Percentiles rank a stretch among this genome's conserved stretches.
These are phyloP conservation scores for Dolichopus griseipennis DNA, from an alignment of 2,888 invertebrate genomes.

Conservation along the genomic window DNA sequence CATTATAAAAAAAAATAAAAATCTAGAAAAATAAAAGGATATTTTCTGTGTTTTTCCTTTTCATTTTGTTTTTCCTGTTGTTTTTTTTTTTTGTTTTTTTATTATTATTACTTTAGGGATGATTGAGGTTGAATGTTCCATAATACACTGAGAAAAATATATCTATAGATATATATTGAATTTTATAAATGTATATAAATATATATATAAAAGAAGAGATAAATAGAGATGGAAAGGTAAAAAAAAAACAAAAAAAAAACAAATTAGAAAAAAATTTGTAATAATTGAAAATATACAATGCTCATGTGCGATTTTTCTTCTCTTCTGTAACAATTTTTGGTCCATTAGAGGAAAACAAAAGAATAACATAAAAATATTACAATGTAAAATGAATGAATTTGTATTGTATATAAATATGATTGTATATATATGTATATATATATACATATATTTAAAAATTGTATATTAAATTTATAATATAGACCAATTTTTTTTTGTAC, in stretches of 20 bases:
- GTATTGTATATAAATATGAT: too few species aligned
- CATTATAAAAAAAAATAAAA: neutral
- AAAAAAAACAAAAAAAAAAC: neutral
- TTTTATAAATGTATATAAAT: too few species aligned
- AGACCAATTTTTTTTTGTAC: neutral
- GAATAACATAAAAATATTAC: neutral
- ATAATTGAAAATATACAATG: slow-evolving; percentile 10
- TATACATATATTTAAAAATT: too few species aligned
- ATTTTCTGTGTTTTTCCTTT: too few species aligned
- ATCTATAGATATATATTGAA: too few species aligned
- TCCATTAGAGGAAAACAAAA: slow-evolving; percentile 2
- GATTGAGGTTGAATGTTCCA: neutral
- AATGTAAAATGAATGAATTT: neutral
- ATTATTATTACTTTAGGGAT: neutral
- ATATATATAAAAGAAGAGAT: neutral
- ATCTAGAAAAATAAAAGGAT: neutral
- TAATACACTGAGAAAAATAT: too few species aligned
- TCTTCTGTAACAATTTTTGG: neutral
- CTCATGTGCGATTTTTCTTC: slow-evolving; percentile 8
- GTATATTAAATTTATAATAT: neutral
- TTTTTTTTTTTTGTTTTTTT: neutral
- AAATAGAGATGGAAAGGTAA: neutral
- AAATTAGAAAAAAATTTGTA: neutral
- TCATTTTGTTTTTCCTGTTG: neutral
- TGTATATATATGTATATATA: too few species aligned